These are phyloP conservation scores for Cosmia trapezina DNA, from an alignment of 2,888 invertebrate genomes.

Conservation along the genomic window DNA sequence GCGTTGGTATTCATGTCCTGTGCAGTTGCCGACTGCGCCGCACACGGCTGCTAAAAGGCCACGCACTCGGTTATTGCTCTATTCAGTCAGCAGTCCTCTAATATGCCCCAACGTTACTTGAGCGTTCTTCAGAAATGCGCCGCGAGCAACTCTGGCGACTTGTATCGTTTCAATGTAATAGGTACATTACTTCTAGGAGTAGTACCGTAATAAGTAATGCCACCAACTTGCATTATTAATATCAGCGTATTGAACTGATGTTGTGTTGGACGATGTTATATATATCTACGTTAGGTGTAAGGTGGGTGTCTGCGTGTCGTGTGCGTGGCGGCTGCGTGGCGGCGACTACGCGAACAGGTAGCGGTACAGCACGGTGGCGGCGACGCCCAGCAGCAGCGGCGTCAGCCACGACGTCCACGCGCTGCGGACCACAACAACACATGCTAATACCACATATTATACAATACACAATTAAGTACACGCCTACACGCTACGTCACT, in stretches of 20 bases:
- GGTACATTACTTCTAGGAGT: not conserved
- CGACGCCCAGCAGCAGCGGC: constrained; percentile 92
- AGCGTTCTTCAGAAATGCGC: not conserved
- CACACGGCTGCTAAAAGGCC: constrained; percentile 15
- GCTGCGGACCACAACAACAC: constrained; percentile 71
- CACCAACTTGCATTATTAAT: not conserved
- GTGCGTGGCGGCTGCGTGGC: constrained; percentile 24
- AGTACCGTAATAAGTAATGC: not conserved
- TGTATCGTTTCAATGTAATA: not conserved
- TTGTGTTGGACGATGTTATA: constrained; percentile 28
- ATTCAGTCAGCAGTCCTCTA: constrained; percentile 21
- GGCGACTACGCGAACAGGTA: constrained; percentile 91
- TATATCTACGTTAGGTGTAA: constrained; percentile 29
- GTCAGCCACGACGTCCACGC: constrained; percentile 92
- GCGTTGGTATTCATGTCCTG: not conserved
- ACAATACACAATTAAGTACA: not conserved
- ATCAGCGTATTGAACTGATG: constrained; percentile 3
- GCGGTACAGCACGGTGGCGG: constrained; percentile 93
- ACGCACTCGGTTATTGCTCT: constrained; percentile 23
- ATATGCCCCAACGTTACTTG: too few species aligned
- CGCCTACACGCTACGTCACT: not conserved
- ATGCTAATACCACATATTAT: constrained; percentile 39
- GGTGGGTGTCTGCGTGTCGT: not conserved
- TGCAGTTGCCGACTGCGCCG: constrained; percentile 6
- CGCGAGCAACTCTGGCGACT: not conserved